Evolutionary conservation across 64 coral and sea anemone species (phyloP), one percentile per base, ranked within the genome.

Genomic region (Stylophora pistillata): DNA sequence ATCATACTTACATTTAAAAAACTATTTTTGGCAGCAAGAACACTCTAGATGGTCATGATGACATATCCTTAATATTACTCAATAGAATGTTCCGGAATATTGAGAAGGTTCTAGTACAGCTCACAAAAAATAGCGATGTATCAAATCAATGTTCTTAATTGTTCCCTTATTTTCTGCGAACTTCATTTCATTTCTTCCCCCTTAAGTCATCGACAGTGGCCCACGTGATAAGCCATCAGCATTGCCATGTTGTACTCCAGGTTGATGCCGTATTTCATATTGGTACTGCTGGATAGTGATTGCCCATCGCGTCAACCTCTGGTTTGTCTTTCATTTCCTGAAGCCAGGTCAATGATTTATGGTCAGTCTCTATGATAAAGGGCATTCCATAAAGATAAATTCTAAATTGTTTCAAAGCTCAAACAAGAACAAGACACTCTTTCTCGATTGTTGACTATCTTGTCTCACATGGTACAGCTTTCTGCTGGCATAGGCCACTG

Each of bases 341-440:
- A 29, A 86, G 65, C 83, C 83, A 86, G 56, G 17, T 27, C 47
- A 86, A 26, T 18, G 89, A 78, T 56, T 90, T 63, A 81, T 90
- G 89, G 53, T 90, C 78, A 56, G 79, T 90, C 26, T 90, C 26
- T 58, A 90, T 83, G 34, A n/a, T 74, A 25, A 90, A 90, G n/a
- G 72, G 30, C 20, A 27, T 81, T 1, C 65, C 64, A 71, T 59
- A 29, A 55, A n/a, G n/a, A n/a, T n/a, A n/a, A n/a, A n/a, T n/a
- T n/a, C n/a, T n/a, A n/a, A 90, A 60, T 11, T 56, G 28, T 2
- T 17, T 55, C 2, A 90, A 18, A 74, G 89, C 71, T 26, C 56
- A 90, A 7, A 71, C 47, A 32, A 90, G 73, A 34, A 78, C 89
- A 3, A 90, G 52, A 62, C 78, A 83, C 58, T 90, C 89, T 69